Evolutionary conservation across 2,113 vertebrate species (phyloP), one percentile per base, ranked within the genome.

Genomic region (Noctilio leporinus): DNA sequence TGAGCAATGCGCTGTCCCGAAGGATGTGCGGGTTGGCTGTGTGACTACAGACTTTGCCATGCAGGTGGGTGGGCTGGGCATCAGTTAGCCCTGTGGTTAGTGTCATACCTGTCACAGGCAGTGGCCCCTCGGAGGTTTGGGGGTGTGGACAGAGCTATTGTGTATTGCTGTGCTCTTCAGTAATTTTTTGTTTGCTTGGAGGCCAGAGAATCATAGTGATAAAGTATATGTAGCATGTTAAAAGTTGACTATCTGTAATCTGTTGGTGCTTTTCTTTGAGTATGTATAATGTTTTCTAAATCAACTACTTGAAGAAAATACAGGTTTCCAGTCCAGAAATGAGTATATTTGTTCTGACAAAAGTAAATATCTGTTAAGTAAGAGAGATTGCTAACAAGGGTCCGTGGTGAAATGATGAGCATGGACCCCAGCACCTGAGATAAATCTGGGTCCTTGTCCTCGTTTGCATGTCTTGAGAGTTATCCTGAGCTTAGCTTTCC

Each of bases 31-130:
- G 78, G 99, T 99, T 0, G 99, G 99, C 90, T 99, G 99, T 4
- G 88, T 99, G 97, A 99, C 99, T 77, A 99, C 99, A 0, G 99
- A 99, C 97, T 99, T 99, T 0, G 99, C 99, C 96, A 99, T 99
- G 99, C 99, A 99, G 99, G 99, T 99, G 96, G 12, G 97, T 87
- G 75, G 10, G 10, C 8, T 8, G 47, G 77, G 28, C 33, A 4
- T 70, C 16, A 17, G 62, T 11, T 5, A 2, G 20, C 33, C 43
- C 15, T 43, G 62, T 10, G 26, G 51, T 85, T 1, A 26, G 40
- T n/a, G 24, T 64, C 33, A 11, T 12, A 8, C 49, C 33, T 1
- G 8, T 69, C 40, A 10, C 2, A 2, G 0, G 59, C 80, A 75
- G 5, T 2, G 20, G 35, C 20, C 59, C 33, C n/a, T 17, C 1